A percentile compares a stretch with the other conserved stretches of the same genome.
These are phyloP conservation scores for Trialeurodes vaporariorum DNA, from an alignment of 1,140 invertebrate species.

Conservation along the genomic window DNA sequence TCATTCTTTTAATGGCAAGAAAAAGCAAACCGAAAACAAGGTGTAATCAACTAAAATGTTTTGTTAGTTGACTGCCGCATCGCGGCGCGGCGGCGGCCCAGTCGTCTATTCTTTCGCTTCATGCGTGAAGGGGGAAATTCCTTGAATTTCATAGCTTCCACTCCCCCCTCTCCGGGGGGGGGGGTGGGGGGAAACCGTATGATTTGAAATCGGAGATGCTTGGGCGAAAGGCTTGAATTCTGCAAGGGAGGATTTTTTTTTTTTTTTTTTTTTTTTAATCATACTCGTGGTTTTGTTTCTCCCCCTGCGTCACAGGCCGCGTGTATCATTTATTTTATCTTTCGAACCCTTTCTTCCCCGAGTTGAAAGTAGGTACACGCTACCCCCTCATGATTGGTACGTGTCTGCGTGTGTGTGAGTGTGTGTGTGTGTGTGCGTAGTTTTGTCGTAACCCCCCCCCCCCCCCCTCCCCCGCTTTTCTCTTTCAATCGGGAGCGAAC, in stretches of 20 bases:
- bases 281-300: too few species aligned
- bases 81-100: too few species aligned
- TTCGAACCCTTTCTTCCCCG: not conserved
- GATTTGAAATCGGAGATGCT: not conserved
- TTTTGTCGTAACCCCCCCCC: too few species aligned
- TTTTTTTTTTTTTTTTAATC: too few species aligned
- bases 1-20: too few species aligned
- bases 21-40: not conserved
- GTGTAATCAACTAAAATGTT: constrained; percentile 1
- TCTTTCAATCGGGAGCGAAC: too few species aligned
- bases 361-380: not conserved
- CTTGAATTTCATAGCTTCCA: too few species aligned
- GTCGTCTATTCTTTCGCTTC: not conserved
- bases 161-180: not conserved
- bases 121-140: not conserved
- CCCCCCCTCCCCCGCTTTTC: too few species aligned
- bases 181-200: not conserved
- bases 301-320: not conserved
- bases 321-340: not conserved
- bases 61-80: not conserved
- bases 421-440: too few species aligned
- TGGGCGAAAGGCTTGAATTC: not conserved
- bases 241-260: too few species aligned
- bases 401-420: too few species aligned
- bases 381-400: too few species aligned